Evolutionary conservation across 1,140 invertebrate species (phyloP), one percentile per base, ranked within the genome.

Genomic region (Lerema accius): DNA sequence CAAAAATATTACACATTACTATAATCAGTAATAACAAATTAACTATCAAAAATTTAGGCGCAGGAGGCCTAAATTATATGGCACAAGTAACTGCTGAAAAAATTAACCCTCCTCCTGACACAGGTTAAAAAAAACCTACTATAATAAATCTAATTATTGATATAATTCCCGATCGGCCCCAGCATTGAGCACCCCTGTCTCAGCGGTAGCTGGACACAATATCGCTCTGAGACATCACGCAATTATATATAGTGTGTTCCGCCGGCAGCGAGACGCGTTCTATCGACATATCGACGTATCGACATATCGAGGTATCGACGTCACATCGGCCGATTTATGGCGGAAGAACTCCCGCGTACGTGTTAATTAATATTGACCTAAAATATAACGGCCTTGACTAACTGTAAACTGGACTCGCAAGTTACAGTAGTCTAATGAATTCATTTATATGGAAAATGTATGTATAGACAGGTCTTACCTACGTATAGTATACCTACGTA

Each of bases 171-270:
- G 28, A 32, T 9, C 14, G 2, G 28, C 46, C 14, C 46, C 5
- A 13, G 26, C 26, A 26, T 42, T 26, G 37, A 55, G 16, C n/a
- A 28, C 19, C 17, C 37, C 51, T 55, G 51, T 15, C 37, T 4
- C 51, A 55, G 51, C 51, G 13, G 51, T 55, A 55, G 51, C 51
- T 16, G 51, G 51, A 65, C 63, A 65, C 63, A 65, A 65, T 65
- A 65, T 65, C 63, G 63, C 35, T 65, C 63, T 65, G 56, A 65
- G 56, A 65, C 56, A 60, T 65, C 63, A 53, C 55, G 63, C 63
- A 65, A 65, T 65, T 65, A 65, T 65, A 65, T 60, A 65, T 49
- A 58, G 53, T 58, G 53, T 58, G 53, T 58, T 58, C 53, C 53
- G 53, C 53, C 53, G 53, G 53, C 53, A 53, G 50, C 50, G 50